A percentile compares a stretch with the other conserved stretches of the same genome.
Conservation (phyloP, 2,797 vertebrate genomes). For the Karalla daura region DNA sequence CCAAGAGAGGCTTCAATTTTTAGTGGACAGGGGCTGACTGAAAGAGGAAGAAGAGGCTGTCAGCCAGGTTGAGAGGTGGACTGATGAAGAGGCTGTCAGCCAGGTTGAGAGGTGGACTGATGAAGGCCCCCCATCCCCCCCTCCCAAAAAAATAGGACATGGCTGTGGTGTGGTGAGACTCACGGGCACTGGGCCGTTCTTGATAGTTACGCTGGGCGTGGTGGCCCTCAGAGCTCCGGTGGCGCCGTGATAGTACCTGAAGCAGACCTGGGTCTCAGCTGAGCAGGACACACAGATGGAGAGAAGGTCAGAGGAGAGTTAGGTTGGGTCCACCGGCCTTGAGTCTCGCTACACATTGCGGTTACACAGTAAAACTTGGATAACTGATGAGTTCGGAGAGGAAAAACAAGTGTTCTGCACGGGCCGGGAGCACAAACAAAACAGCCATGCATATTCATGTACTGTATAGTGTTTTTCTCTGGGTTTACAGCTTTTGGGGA, state of each 20-base stretch:
- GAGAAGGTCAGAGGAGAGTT: neutral
- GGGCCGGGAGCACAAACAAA: too few species aligned
- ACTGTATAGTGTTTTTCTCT: too few species aligned
- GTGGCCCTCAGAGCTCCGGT: conserved; percentile 93
- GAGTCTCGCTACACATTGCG: neutral
- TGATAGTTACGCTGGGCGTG: conserved; percentile 93
- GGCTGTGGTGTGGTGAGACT: conserved; percentile 71
- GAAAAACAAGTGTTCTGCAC: too few species aligned
- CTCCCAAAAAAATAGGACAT: too few species aligned
- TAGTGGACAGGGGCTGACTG: too few species aligned
- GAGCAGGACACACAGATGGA: conserved; percentile 1
- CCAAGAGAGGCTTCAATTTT: neutral
- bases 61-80: too few species aligned
- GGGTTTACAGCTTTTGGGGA: too few species aligned
- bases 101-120: too few species aligned
- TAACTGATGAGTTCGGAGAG: neutral
- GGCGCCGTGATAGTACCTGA: conserved; percentile 97
- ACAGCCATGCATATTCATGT: too few species aligned
- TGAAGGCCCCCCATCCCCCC: too few species aligned
- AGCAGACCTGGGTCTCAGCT: conserved; percentile 98
- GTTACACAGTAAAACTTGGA: neutral
- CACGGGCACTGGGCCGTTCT: conserved; percentile 88
- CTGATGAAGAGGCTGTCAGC: too few species aligned
- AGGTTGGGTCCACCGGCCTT: neutral
- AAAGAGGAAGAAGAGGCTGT: too few species aligned